phyloP scores from a whole-genome alignment of 2,113 vertebrate species.

The Gymnogyps californianus region DNA sequence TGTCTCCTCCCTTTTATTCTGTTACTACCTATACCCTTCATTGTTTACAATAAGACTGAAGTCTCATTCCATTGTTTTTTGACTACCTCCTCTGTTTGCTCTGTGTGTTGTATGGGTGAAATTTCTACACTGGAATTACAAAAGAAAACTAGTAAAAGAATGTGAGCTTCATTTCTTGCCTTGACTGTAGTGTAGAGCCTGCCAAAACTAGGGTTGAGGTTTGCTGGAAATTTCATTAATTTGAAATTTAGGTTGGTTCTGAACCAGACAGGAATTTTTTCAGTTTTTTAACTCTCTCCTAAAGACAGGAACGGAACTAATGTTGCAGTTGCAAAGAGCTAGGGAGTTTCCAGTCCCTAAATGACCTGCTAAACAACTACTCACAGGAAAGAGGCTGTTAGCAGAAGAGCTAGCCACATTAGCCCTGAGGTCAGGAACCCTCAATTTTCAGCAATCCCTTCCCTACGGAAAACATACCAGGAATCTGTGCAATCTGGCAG shows the following conservation, averaged over 20 bases:
- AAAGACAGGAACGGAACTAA: not conserved
- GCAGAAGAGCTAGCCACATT: not conserved
- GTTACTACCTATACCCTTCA: not conserved
- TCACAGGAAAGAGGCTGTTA: not conserved
- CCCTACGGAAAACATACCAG: not conserved
- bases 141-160: not conserved
- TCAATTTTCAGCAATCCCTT: not conserved
- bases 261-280: not conserved
- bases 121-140: not conserved
- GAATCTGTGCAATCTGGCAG: not conserved
- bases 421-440: not conserved
- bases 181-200: not conserved
- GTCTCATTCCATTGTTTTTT: not conserved
- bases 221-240: constrained; percentile 30
- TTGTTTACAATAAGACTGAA: not conserved
- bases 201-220: constrained; percentile 13
- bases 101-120: not conserved
- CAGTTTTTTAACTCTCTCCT: not conserved
- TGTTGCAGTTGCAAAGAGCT: not conserved
- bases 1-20: not conserved
- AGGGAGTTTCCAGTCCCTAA: not conserved
- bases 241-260: not conserved
- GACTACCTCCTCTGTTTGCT: not conserved
- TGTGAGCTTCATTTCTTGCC: not conserved
- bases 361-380: not conserved